Conservation (phyloP, 2,113 vertebrate species). For the Albula glossodonta region DNA sequence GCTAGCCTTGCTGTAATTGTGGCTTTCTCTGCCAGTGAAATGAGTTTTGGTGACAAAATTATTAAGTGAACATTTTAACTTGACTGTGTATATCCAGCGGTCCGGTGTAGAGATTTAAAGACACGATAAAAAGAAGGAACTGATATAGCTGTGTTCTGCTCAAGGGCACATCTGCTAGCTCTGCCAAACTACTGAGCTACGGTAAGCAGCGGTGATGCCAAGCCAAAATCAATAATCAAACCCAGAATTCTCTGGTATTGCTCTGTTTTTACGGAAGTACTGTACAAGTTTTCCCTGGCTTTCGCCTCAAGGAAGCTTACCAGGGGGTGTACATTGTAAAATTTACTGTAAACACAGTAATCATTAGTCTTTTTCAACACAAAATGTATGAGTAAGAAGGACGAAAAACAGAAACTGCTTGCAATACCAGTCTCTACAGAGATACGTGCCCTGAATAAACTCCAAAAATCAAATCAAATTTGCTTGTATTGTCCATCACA, state of each 20-base stretch:
- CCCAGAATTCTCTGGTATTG: not conserved
- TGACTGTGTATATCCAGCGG: not conserved
- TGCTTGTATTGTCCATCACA: no score
- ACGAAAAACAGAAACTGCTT: no score
- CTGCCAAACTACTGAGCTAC: not conserved
- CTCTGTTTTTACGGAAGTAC: not conserved
- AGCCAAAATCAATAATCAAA: constrained; percentile 24
- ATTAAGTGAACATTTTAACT: not conserved
- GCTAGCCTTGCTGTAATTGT: no score
- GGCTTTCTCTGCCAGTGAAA: no score
- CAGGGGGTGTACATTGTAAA: not conserved
- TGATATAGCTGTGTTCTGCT: not conserved
- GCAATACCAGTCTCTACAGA: no score
- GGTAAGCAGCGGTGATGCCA: not conserved
- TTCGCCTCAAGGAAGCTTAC: not conserved
- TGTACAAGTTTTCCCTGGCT: not conserved
- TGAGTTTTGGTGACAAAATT: no score
- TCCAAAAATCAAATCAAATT: no score
- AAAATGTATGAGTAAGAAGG: no score
- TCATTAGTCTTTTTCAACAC: not conserved
- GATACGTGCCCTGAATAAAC: no score
- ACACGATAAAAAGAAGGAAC: not conserved
- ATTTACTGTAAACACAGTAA: not conserved
- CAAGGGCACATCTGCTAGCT: not conserved
- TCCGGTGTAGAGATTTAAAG: not conserved